Evolutionary conservation across 2,888 invertebrate genomes (phyloP), one percentile per base, ranked within the genome.

Genomic region (Thymelicus sylvestris): DNA sequence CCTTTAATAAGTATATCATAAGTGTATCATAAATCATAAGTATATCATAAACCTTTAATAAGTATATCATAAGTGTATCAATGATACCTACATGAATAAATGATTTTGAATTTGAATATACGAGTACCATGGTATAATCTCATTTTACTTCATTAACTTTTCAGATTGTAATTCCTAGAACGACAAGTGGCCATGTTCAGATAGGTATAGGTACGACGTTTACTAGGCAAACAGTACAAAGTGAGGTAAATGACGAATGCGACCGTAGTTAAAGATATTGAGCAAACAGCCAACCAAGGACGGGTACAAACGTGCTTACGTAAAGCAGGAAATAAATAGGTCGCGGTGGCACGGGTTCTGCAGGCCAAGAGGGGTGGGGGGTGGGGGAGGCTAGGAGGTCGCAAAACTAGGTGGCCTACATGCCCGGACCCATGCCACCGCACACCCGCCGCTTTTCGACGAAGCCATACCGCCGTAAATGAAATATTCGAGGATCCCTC

Each of bases 371-470:
- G 74, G 78, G 74, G 71, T 64, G 76, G 76, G 73, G 74, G 74
- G 69, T 52, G 63, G 64, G 65, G 60, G 64, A 44, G 63, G 63
- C 24, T 69, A 69, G 73, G 75, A 75, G 68, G 72, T 74, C 70
- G 67, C 63, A 74, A 76, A 88, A 89, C 85, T 88, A 86, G 90
- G 90, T 91, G 89, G 80, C 90, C 89, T 89, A 90, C 83, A 86
- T 90, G 69, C 48, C 81, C 80, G 80, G 81, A 82, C 72, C 75
- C 74, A n/a, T 52, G 67, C 75, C 75, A 77, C 75, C 81, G 81
- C 80, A 80, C 79, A 79, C 78, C 65, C 74, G 59, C 64, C 66
- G 69, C 69, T 81, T 85, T 83, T 82, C 81, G 83, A 79, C 78
- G 79, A 76, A 78, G 74, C 77, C 77, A 74, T 68, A 52, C 64